A percentile compares a stretch with the other conserved stretches of the same genome.
Evolutionary conservation across 2,797 vertebrate genomes (phyloP).

Genomic region (Rhincodon typus): DNA sequence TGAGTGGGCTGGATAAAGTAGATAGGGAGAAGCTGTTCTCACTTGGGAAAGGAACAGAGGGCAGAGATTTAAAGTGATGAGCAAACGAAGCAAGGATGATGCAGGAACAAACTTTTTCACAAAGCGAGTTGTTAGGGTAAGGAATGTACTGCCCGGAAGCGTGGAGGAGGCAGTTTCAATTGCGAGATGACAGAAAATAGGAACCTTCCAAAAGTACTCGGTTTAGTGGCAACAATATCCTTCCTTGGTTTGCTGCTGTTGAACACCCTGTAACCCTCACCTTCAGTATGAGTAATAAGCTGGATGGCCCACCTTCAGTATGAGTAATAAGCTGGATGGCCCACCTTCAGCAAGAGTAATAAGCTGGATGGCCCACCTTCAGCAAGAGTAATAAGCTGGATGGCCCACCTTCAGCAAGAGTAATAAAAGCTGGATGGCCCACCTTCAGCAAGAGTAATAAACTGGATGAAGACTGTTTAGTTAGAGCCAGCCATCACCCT

Average conservation of each 20-base stretch:
- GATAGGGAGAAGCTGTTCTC: no score
- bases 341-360: background rate
- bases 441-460: background rate
- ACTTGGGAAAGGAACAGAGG: no score
- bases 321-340: no score
- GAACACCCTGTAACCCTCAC: background rate
- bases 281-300: no score
- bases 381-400: background rate
- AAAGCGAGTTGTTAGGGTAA: no score
- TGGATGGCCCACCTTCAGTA: no score
- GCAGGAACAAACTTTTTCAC: no score
- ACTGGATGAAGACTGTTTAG: background rate
- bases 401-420: background rate
- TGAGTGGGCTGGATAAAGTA: no score
- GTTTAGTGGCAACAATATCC: background rate
- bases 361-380: background rate
- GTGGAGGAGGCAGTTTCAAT: no score
- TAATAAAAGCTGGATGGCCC: background rate
- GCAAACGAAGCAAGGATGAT: no score
- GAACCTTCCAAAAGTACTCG: background rate
- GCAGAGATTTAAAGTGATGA: no score
- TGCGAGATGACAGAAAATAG: background rate
- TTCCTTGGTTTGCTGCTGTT: background rate
- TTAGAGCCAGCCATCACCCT: background rate
- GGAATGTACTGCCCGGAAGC: no score